Base-by-base conservation (phyloP, 2,888 invertebrate species). In the Melikaiella ostensackeni region DNA sequence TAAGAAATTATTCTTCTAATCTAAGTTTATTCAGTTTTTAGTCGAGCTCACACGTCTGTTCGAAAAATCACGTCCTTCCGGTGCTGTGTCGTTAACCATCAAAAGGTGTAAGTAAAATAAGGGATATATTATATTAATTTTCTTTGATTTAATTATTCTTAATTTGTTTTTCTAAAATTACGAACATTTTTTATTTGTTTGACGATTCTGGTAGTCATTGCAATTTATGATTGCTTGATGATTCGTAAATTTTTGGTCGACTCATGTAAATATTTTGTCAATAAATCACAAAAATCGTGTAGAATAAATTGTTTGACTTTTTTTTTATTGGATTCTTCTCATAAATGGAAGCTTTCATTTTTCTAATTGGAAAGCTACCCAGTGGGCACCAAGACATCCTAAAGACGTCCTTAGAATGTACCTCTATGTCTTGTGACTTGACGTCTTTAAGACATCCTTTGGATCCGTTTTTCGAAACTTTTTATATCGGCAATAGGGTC, bases 11-110 rank as follows among this genome's bases (percentile, higher is more conserved):
- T 76, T 70, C 19, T 24, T 33, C n/a, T 74, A 55, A 46, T 55
- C 50, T 21, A 27, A 63, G 82, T 85, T 86, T 81, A 94, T 94
- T 86, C 92, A 97, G 96, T 97, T 98, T 93, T 92, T 98, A 86
- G 93, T 93, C 79, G 97, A 97, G 92, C 94, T 98, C 75, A 95
- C 96, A 66, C 95, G 96, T 91, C 92, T 99, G 88, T 98, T 98
- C 89, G 96, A 96, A 92, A 96, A 95, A 89, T 95, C 97, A n/a
- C 95, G 96, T 86, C 89, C 92, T 77, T 93, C 94, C 82, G 97
- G 97, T 74, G 95, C 97, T 64, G 96, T 98, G 73, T 95, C 95
- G 57, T 94, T 98, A 91, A 97, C 97, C 61, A 97, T 98, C 94
- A 99, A 98, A 93, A 94, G 97, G 94, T 98, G 98, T 97, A 94